phyloP scores from a whole-genome alignment of 2,888 invertebrate species.

The Sinodicranocentrus sp. region DNA sequence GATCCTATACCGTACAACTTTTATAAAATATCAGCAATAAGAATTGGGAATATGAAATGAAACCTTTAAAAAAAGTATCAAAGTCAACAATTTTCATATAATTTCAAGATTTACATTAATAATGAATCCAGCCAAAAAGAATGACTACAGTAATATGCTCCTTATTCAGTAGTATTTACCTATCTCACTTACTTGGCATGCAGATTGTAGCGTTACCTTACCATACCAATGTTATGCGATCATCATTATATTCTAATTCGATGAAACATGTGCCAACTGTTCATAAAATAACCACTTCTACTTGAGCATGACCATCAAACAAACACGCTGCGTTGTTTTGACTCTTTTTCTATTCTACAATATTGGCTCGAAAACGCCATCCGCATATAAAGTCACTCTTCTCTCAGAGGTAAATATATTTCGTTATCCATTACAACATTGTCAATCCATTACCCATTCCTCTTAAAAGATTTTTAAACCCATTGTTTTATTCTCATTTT shows the following conservation, averaged over 20 bases:
- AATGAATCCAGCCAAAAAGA: too few species aligned
- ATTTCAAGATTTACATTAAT: too few species aligned
- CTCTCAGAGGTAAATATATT: background rate
- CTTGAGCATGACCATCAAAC: slow-evolving; percentile 24
- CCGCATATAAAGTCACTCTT: too few species aligned
- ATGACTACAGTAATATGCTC: too few species aligned
- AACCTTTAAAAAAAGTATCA: slow-evolving; percentile 3
- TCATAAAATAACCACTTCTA: slow-evolving; percentile 22
- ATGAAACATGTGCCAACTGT: slow-evolving; percentile 26
- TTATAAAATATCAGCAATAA: too few species aligned
- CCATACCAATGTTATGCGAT: slow-evolving; percentile 5
- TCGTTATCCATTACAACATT: too few species aligned
- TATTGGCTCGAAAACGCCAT: too few species aligned
- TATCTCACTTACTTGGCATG: background rate
- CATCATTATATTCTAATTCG: slow-evolving; percentile 6
- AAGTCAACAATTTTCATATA: too few species aligned
- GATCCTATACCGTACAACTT: too few species aligned
- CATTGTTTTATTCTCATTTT: slow-evolving; percentile 17
- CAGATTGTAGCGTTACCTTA: background rate
- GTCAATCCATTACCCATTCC: background rate
- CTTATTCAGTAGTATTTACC: too few species aligned
- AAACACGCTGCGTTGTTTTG: slow-evolving; percentile 8
- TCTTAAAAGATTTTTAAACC: background rate
- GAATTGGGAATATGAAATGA: too few species aligned
- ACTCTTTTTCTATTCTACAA: too few species aligned